A percentile compares a stretch with the other conserved stretches of the same genome.
Evolutionary conservation across 2,888 invertebrate species (phyloP).

Genomic region (Oeneis ivallda): DNA sequence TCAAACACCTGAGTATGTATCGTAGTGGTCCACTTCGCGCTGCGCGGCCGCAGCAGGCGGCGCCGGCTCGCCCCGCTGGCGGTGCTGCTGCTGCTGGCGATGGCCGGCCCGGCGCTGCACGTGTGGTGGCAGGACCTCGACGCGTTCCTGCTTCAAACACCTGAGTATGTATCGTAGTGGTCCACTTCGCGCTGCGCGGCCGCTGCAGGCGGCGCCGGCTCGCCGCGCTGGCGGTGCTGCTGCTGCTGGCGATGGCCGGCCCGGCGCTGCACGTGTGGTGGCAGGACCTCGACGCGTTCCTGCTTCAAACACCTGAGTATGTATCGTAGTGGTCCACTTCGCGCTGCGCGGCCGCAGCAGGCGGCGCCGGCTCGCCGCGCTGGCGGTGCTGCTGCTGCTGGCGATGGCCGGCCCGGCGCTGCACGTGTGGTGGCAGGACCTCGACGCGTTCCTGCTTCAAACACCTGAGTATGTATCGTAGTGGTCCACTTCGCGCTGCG

Average conservation of each 20-base stretch:
- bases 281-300: slow-evolving; percentile 46
- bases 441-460: no score
- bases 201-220: not conserved
- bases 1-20: no score
- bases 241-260: slow-evolving; percentile 36
- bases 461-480: no score
- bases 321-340: slow-evolving; percentile 41
- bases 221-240: slow-evolving; percentile 16
- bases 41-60: not conserved
- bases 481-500: slow-evolving; percentile 33
- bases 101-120: slow-evolving; percentile 41
- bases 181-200: slow-evolving; percentile 30
- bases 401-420: slow-evolving; percentile 41
- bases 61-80: not conserved
- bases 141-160: no score
- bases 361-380: not conserved
- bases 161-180: no score
- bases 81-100: slow-evolving; percentile 35
- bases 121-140: slow-evolving; percentile 47
- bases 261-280: slow-evolving; percentile 46
- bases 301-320: no score
- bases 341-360: not conserved
- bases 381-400: slow-evolving; percentile 29
- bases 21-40: slow-evolving; percentile 38
- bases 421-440: slow-evolving; percentile 45